phyloP scores from a whole-genome alignment of 2,113 vertebrate species.

The Ramphastos sulfuratus region DNA sequence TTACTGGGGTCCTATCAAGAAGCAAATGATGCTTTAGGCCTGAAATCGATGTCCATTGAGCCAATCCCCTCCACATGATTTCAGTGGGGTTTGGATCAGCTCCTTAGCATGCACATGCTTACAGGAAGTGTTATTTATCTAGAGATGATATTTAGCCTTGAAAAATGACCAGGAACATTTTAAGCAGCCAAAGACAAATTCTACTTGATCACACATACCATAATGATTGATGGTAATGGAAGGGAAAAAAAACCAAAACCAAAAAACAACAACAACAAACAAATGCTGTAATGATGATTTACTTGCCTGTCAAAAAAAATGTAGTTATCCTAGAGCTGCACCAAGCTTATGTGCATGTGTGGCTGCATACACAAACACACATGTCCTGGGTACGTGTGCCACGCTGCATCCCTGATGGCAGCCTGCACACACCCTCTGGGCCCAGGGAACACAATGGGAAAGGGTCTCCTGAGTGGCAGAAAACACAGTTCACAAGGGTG shows the following conservation, averaged over 20 bases:
- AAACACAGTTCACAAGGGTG: not conserved
- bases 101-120: not conserved
- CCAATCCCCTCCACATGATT: not conserved
- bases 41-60: constrained; percentile 30
- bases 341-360: not conserved
- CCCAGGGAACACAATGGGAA: not conserved
- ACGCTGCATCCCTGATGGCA: not conserved
- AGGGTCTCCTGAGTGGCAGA: not conserved
- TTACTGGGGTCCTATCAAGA: constrained; percentile 27
- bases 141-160: constrained; percentile 42
- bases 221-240: constrained; percentile 56
- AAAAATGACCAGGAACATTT: constrained; percentile 24
- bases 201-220: constrained; percentile 28
- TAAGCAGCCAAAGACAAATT: constrained; percentile 54
- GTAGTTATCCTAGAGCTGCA: not conserved
- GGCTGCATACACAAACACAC: not conserved
- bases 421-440: accelerated
- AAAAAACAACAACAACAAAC: not conserved
- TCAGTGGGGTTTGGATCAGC: not conserved
- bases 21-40: constrained; percentile 45
- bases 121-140: constrained; percentile 21
- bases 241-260: not conserved
- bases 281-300: constrained; percentile 53
- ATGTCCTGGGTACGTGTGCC: not conserved
- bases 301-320: constrained; percentile 40